Evolutionary conservation across 2,888 invertebrate genomes (phyloP), one percentile per base, ranked within the genome.

Genomic region (Ligdia adustata): DNA sequence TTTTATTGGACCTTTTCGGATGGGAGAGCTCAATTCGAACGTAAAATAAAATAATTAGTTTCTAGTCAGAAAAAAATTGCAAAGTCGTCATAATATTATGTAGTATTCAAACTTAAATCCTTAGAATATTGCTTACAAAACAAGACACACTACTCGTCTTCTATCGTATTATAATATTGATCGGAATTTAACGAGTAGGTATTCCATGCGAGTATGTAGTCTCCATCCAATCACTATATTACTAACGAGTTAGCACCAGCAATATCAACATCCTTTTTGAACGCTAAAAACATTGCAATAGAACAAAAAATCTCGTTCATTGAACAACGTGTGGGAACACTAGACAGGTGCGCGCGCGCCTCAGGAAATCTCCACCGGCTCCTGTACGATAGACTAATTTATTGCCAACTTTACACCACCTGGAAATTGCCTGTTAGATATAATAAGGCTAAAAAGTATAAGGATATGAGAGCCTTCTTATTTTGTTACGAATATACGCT

Each of bases 301-400:
- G 75, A 72, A 82, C 79, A 84, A 82, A 80, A 59, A 84, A 83
- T n/a, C 76, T 66, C 62, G 80, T 77, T 81, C 78, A 78, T 82
- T 82, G 81, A 79, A 81, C 71, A 66, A 69, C 72, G 79, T 81
- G 82, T 83, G 85, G 83, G 85, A 86, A 85, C 74, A 50, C 31
- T 47, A 62, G 67, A 75, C 85, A 86, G 85, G 85, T 86, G 86
- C 74, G 53, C 43, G 86, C 74, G 53, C 43, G 75, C 71, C 74
- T 75, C 69, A 76, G 81, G 81, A 82, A 83, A 82, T 82, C 82
- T 70, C 70, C 68, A 75, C 72, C 69, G 66, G 76, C 79, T 81
- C 67, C 80, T 76, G 79, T 75, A 61, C 69, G 58, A 60, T 54
- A 60, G 57, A 52, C 50, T 67, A 56, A 72, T 72, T 68, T 65